A percentile compares a stretch with the other conserved stretches of the same genome.
phyloP scores from a whole-genome alignment of 2,888 invertebrate genomes.

The Ormyrus labotus region DNA sequence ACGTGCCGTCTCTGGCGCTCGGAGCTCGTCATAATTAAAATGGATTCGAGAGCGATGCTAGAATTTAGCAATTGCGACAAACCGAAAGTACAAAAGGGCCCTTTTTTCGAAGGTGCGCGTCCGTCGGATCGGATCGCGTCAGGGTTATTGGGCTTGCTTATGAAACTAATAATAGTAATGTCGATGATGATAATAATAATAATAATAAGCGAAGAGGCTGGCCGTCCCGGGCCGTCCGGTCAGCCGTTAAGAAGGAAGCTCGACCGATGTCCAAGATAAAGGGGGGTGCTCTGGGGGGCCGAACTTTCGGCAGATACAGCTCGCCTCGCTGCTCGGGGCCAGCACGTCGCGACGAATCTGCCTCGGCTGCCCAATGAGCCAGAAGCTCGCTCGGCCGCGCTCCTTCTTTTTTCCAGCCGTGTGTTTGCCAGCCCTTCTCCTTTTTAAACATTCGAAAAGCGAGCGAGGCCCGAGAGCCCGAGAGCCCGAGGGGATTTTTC shows the following conservation, averaged over 20 bases:
- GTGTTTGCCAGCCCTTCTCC: constrained; percentile 53
- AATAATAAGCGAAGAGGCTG: too few relatives aligned
- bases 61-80: neutral
- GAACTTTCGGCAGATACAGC: constrained; percentile 55
- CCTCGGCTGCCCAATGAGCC: constrained; percentile 72
- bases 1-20: neutral
- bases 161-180: too few relatives aligned
- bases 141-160: neutral
- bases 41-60: neutral
- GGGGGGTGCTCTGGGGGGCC: constrained; percentile 53
- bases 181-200: too few relatives aligned
- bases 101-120: constrained; percentile 46
- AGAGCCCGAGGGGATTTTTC: neutral
- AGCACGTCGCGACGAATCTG: constrained; percentile 74
- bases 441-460: neutral
- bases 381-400: constrained; percentile 64
- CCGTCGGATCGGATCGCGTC: constrained; percentile 53
- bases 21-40: constrained; percentile 47
- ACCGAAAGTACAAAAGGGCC: neutral
- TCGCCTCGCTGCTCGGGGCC: constrained; percentile 54
- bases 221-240: constrained; percentile 65
- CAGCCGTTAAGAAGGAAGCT: constrained; percentile 75
- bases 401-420: constrained; percentile 4
- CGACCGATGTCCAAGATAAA: constrained; percentile 73
- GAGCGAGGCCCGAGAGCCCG: neutral